Evolutionary conservation across 1,140 invertebrate genomes (phyloP).

Genomic region (Monochamus saltuarius): DNA sequence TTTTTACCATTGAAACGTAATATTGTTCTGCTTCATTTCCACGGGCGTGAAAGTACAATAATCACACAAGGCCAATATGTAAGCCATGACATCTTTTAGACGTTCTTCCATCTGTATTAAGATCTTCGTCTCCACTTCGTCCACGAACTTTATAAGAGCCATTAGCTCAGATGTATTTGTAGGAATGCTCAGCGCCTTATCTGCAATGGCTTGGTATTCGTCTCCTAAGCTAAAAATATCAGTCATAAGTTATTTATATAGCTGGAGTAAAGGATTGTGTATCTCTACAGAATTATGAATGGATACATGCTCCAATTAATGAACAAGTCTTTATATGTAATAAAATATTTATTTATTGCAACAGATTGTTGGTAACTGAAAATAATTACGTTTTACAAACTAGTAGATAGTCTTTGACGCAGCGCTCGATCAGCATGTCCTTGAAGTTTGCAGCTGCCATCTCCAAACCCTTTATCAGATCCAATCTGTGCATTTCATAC

Average conservation of each 20-base stretch:
- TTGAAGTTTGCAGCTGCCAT: conserved; percentile 68
- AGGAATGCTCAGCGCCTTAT: conserved; percentile 76
- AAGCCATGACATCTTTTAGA: conserved; percentile 64
- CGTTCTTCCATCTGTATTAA: conserved; percentile 74
- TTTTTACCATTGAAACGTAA: conserved; percentile 77
- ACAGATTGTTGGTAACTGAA: too few relatives aligned
- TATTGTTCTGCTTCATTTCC: conserved; percentile 85
- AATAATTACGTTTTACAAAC: conserved; percentile 71
- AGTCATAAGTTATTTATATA: too few relatives aligned
- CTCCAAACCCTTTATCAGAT: conserved; percentile 74
- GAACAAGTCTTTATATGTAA: too few relatives aligned
- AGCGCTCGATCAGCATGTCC: conserved; percentile 68
- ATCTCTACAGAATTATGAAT: too few relatives aligned
- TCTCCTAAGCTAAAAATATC: conserved; percentile 70
- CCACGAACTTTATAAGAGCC: conserved; percentile 75
- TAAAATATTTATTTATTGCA: too few relatives aligned
- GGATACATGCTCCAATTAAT: too few relatives aligned
- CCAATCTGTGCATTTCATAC: conserved; percentile 81
- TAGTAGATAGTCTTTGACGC: conserved; percentile 78
- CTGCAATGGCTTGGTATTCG: conserved; percentile 81
- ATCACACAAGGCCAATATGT: conserved; percentile 78
- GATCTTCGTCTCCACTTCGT: conserved; percentile 71
- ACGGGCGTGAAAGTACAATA: conserved; percentile 74
- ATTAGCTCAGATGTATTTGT: conserved; percentile 83
- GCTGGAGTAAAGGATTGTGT: too few relatives aligned